Evolutionary conservation across 2,797 vertebrate genomes (phyloP), one percentile per base, ranked within the genome.

Genomic region (Megaceryle alcyon): DNA sequence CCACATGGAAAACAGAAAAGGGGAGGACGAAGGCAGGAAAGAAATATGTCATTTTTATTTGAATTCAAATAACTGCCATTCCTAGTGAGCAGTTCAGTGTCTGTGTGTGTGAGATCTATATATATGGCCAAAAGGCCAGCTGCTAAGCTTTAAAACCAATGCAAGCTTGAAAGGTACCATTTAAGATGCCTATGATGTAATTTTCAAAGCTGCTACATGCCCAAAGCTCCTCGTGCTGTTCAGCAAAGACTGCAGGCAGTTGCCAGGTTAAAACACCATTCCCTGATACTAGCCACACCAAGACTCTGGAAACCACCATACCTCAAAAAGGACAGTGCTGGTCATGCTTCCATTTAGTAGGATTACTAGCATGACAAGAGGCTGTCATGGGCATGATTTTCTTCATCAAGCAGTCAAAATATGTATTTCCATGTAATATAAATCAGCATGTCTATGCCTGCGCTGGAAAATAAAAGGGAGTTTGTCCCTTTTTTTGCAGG

Each of bases 381-480:
- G 70, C 76, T 89, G 69, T 90, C 1, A 2, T 35, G 18, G 57
- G 35, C 43, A 66, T 41, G 33, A 76, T 82, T 92, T 95, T 85
- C 91, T 89, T 94, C 82, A 68, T 95, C 80, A 92, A 81, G 65
- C 35, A 95, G 82, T 95, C 91, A 90, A 95, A 97, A 92, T 91
- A 86, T 4, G 12, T 48, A 90, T 79, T 41, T 78, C 73, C 3
- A 0, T 56, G 59, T 79, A 76, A 88, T 7, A 82, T 41, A 76
- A 88, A 93, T 77, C 86, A 86, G 73, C 6, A 6, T 59, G 19
- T 8, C 65, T 79, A 12, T 53, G 64, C 82, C 70, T 86, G 63
- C 2, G 0, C 56, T 63, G 53, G 46, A 60, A 92, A 97, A 86
- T 54, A 86, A 86, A 92, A 73, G 28, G 46, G 7, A 41, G 70